These are phyloP conservation scores for Ceratosolen fusciceps DNA, from an alignment of 1,140 invertebrate genomes.

Conservation along the genomic window DNA sequence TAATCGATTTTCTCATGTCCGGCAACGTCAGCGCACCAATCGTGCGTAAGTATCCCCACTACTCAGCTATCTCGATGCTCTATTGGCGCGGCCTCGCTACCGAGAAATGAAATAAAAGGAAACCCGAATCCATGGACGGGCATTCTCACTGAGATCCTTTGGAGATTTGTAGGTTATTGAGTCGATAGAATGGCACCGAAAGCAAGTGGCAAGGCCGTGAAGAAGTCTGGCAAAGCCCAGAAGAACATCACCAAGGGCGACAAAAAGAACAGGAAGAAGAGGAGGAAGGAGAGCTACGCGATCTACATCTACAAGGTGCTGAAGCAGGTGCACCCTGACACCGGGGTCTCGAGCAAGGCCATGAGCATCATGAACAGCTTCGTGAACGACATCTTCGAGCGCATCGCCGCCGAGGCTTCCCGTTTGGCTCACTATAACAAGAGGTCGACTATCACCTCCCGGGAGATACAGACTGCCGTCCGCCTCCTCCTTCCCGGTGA, in stretches of 20 bases:
- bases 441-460: slow-evolving; percentile 67
- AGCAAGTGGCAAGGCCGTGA: slow-evolving; percentile 69
- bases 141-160: too few relatives aligned
- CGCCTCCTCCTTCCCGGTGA: slow-evolving; percentile 67
- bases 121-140: too few relatives aligned
- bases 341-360: too few relatives aligned
- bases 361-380: slow-evolving; percentile 78
- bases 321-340: slow-evolving; percentile 1
- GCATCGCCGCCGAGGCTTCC: slow-evolving; percentile 75
- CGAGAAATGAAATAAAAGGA: too few relatives aligned
- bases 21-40: too few relatives aligned
- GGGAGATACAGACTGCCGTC: slow-evolving; percentile 54
- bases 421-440: slow-evolving; percentile 74
- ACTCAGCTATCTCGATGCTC: too few relatives aligned
- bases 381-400: slow-evolving; percentile 74
- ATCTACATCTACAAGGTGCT: slow-evolving; percentile 69
- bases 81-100: too few relatives aligned
- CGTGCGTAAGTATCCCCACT: too few relatives aligned
- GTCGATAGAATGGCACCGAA: slow-evolving; percentile 68
- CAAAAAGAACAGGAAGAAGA: slow-evolving; percentile 73
- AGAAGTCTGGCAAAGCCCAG: slow-evolving; percentile 59
- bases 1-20: too few relatives aligned
- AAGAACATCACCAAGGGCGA: slow-evolving; percentile 73
- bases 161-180: too few relatives aligned
- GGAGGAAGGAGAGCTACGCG: slow-evolving; percentile 79